A percentile compares a stretch with the other conserved stretches of the same genome.
These are phyloP conservation scores for Peromyscus attwateri DNA, from an alignment of 2,797 vertebrate species.

Conservation along the genomic window DNA sequence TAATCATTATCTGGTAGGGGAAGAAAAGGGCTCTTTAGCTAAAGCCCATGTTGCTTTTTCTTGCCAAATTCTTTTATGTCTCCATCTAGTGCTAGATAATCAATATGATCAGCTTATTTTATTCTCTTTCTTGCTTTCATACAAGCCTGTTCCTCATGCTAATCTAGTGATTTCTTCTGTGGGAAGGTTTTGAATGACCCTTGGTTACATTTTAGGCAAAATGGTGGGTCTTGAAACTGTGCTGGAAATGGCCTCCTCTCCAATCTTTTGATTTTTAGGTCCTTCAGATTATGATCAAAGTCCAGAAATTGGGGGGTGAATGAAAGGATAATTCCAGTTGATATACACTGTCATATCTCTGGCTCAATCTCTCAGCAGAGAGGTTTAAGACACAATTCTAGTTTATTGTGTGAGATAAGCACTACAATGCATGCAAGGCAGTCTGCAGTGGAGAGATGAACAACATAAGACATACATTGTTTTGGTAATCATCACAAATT, in stretches of 20 bases:
- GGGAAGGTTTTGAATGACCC: background rate
- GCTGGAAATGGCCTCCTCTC: background rate
- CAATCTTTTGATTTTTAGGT: background rate
- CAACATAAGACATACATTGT: background rate
- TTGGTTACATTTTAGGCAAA: constrained; percentile 16
- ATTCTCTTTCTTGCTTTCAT: background rate
- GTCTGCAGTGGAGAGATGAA: background rate
- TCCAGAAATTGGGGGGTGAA: background rate
- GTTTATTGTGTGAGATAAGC: background rate
- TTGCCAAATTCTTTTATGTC: constrained; percentile 26
- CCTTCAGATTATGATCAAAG: constrained; percentile 1
- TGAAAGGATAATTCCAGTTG: constrained; percentile 38
- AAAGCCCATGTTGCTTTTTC: background rate
- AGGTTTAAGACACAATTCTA: background rate
- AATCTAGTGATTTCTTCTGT: background rate
- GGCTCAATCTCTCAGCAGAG: background rate
- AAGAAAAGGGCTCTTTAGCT: background rate
- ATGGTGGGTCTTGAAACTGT: background rate
- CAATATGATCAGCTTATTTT: constrained; percentile 49
- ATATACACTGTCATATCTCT: background rate
- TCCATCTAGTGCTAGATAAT: constrained; percentile 45
- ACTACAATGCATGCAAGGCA: background rate
- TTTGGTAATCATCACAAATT: background rate
- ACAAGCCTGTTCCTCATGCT: background rate
- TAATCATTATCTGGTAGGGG: background rate